Conservation (phyloP, 2,888 invertebrate species). For the Papilio elwesi region DNA sequence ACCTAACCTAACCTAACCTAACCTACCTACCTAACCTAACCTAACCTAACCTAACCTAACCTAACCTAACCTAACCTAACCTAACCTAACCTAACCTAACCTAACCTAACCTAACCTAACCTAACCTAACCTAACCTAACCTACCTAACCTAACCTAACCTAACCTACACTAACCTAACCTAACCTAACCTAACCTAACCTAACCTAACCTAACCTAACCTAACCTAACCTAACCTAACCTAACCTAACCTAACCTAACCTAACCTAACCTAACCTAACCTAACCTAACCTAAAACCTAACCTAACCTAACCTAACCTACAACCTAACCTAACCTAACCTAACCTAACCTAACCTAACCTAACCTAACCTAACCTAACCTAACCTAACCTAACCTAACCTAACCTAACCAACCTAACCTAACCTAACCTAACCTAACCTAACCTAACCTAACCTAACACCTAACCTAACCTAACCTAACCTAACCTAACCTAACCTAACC, state of each 20-base stretch:
- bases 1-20: constrained; percentile 28
- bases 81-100: constrained; percentile 40
- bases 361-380: constrained; percentile 42
- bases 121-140: constrained; percentile 39
- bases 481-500: too few relatives aligned
- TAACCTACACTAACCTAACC: too few relatives aligned
- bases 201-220: constrained; percentile 35
- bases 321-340: constrained; percentile 41
- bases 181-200: constrained; percentile 38
- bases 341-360: constrained; percentile 41
- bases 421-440: constrained; percentile 42
- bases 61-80: constrained; percentile 33
- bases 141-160: too few relatives aligned
- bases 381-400: constrained; percentile 42
- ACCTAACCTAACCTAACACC: constrained; percentile 42
- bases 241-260: constrained; percentile 42
- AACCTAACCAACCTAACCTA: too few relatives aligned
- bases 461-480: too few relatives aligned
- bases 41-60: constrained; percentile 38
- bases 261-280: constrained; percentile 42
- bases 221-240: constrained; percentile 39
- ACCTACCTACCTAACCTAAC: too few relatives aligned
- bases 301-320: constrained; percentile 42
- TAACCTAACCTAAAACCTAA: too few relatives aligned
- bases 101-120: constrained; percentile 39